A percentile compares a stretch with the other conserved stretches of the same genome.
phyloP scores from a whole-genome alignment of 2,797 vertebrate genomes.

The Oryzias sinensis region DNA sequence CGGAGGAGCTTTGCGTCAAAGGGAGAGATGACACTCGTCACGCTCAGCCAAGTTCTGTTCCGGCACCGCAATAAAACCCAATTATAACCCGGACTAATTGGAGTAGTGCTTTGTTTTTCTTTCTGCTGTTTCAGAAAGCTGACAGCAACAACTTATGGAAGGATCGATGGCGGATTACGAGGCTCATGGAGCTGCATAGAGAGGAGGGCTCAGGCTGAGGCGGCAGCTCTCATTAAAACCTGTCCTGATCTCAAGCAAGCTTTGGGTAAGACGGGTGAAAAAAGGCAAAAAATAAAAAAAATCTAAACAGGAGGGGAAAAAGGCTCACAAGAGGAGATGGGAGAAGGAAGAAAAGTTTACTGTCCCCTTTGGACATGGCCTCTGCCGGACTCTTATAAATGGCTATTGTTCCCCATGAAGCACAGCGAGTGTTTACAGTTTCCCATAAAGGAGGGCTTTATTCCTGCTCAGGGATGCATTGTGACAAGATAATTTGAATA shows the following conservation, averaged over 20 bases:
- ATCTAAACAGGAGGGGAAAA: constrained; percentile 41
- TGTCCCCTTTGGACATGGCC: constrained; percentile 68
- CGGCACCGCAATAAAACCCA: constrained; percentile 74
- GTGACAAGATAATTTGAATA: constrained; percentile 83
- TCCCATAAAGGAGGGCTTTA: constrained; percentile 77
- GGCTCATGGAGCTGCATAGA: constrained; percentile 81
- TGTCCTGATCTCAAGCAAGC: constrained; percentile 75
- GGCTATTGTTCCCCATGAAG: constrained; percentile 74
- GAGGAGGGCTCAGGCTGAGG: constrained; percentile 73
- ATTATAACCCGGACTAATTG: constrained; percentile 80
- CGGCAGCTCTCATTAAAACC: constrained; percentile 78
- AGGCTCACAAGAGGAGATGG: constrained; percentile 18
- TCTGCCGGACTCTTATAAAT: constrained; percentile 77
- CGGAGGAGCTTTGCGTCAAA: constrained; percentile 53
- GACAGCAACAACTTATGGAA: constrained; percentile 79
- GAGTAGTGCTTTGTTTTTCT: constrained; percentile 72
- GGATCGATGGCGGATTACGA: constrained; percentile 82
- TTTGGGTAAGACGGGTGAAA: constrained; percentile 72
- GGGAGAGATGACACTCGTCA: constrained; percentile 56
- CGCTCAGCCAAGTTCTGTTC: constrained; percentile 48
- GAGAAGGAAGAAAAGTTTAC: constrained; percentile 63
- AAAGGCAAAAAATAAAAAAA: constrained; percentile 65
- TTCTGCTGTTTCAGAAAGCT: constrained; percentile 79
- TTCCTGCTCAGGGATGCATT: constrained; percentile 79
- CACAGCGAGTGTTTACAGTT: constrained; percentile 77